These are phyloP conservation scores for Diplazon laetatorius DNA, from an alignment of 2,888 invertebrate species.

Conservation along the genomic window DNA sequence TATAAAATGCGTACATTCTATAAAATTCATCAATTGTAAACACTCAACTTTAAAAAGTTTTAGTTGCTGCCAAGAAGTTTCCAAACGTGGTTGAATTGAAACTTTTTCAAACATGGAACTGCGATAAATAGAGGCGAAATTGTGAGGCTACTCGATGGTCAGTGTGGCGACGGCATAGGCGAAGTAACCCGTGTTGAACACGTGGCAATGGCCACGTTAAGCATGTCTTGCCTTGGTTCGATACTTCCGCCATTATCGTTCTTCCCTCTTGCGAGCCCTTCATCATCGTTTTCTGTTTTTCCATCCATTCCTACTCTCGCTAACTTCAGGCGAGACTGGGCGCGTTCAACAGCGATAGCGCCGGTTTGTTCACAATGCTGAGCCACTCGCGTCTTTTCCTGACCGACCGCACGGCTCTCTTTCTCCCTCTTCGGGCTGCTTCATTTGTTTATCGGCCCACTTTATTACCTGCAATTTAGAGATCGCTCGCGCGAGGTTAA, in stretches of 20 bases:
- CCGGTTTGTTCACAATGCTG: constrained; percentile 15
- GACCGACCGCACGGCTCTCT: constrained; percentile 48
- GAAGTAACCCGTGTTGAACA: constrained; percentile 63
- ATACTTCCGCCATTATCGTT: constrained; percentile 66
- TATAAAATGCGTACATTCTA: no score
- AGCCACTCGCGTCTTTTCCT: constrained; percentile 38
- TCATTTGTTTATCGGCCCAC: constrained; percentile 80
- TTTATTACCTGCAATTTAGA: constrained; percentile 81
- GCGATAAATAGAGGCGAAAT: not conserved
- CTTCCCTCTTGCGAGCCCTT: constrained; percentile 53
- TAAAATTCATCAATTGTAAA: no score
- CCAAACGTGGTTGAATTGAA: no score
- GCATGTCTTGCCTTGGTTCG: constrained; percentile 72
- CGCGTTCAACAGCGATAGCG: constrained; percentile 6
- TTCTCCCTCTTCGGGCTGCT: constrained; percentile 72
- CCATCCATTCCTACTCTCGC: constrained; percentile 55
- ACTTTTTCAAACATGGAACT: constrained; percentile 2
- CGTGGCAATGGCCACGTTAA: constrained; percentile 61
- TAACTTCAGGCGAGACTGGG: constrained; percentile 44
- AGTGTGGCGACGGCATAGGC: constrained; percentile 49
- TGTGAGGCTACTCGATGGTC: constrained; percentile 31
- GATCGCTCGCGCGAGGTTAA: constrained; percentile 79
- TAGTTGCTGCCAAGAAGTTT: no score
- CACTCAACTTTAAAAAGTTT: no score
- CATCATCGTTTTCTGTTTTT: constrained; percentile 31